Percentiles rank a stretch among this genome's conserved stretches.
Evolutionary conservation across 1,140 invertebrate species (phyloP).

Genomic region (Acyrthosiphon pisum): DNA sequence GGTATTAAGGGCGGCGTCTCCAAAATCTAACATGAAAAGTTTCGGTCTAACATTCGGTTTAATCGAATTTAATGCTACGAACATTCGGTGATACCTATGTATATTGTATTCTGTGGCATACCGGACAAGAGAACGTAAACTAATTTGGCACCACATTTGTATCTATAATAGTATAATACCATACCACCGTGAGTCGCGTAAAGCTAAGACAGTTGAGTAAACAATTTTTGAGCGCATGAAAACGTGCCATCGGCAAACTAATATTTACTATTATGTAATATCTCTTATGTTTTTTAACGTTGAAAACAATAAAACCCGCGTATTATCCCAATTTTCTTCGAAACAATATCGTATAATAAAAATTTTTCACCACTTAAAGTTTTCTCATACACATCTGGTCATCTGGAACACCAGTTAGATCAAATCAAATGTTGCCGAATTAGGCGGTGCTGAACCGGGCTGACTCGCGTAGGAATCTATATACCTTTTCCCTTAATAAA

Average conservation of each 20-base stretch:
- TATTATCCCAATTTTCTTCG: too few relatives aligned
- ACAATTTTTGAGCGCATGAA: neutral
- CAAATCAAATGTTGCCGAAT: neutral
- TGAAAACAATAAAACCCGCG: neutral
- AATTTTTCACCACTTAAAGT: neutral
- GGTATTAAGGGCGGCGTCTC: neutral
- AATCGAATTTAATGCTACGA: neutral
- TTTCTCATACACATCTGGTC: neutral
- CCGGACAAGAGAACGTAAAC: neutral
- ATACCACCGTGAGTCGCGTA: neutral
- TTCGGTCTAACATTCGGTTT: neutral
- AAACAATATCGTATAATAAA: too few relatives aligned
- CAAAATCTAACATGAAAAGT: conserved; percentile 15
- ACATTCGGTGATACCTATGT: neutral
- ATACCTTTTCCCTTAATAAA: too few relatives aligned
- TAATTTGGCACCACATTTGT: neutral
- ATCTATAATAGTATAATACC: neutral
- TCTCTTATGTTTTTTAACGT: neutral
- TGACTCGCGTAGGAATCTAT: too few relatives aligned
- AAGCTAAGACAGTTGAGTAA: neutral
- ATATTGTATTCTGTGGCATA: neutral
- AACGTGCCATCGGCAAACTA: neutral
- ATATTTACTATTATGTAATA: neutral
- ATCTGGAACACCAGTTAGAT: neutral
- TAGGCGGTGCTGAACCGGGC: too few relatives aligned